Evolutionary conservation across 2,797 vertebrate species (phyloP).

Genomic region (Gallinago stenura): DNA sequence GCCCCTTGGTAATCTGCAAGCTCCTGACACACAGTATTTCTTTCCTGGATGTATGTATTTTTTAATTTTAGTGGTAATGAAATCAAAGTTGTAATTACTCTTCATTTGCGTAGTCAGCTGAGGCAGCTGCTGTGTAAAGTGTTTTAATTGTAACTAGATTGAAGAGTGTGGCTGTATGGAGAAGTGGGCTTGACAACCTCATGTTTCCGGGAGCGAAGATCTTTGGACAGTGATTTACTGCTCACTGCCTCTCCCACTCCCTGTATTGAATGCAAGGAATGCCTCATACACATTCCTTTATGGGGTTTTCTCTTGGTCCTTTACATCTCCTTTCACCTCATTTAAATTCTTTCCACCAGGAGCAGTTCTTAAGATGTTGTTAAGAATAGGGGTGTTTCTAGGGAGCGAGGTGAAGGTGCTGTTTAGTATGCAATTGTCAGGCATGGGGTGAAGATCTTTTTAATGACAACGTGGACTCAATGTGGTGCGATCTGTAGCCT

Average conservation of each 20-base stretch:
- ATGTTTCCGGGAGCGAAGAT: not conserved
- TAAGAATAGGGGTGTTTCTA: not conserved
- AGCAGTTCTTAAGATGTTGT: not conserved
- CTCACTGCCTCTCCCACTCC: not conserved
- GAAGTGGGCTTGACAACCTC: not conserved
- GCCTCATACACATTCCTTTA: not conserved
- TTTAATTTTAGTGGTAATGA: not conserved
- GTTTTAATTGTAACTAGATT: not conserved
- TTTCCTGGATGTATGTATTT: not conserved
- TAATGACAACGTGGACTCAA: not conserved
- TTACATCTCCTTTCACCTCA: not conserved
- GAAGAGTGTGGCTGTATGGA: not conserved
- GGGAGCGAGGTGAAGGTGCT: not conserved
- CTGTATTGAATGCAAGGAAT: not conserved
- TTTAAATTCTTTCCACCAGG: conserved; percentile 14
- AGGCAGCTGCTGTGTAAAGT: not conserved
- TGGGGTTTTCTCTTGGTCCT: not conserved
- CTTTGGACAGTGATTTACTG: not conserved
- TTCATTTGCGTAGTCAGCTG: not conserved
- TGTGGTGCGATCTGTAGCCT: not conserved
- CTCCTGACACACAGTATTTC: not conserved
- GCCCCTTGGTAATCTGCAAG: not conserved
- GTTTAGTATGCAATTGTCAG: not conserved
- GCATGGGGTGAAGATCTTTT: not conserved
- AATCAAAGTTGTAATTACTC: not conserved